Percentiles rank a stretch among this genome's conserved stretches.
These are phyloP conservation scores for Rhamphomyia laevipes DNA, from an alignment of 2,888 invertebrate species.

Conservation along the genomic window DNA sequence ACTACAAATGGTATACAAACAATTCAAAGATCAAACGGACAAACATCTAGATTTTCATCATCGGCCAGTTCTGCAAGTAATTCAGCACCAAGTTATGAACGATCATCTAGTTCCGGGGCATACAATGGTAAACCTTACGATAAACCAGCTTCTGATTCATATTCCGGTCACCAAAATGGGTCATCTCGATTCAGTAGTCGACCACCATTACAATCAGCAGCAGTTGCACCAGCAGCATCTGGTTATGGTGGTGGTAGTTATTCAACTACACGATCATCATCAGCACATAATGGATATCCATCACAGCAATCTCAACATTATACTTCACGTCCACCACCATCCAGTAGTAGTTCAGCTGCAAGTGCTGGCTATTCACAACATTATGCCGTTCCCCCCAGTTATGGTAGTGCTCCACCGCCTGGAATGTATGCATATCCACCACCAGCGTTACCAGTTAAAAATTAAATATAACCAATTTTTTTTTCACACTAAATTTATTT, in stretches of 20 bases:
- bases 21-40: conserved; percentile 22
- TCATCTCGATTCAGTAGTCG: conserved; percentile 13
- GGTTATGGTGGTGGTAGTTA: conserved; percentile 5
- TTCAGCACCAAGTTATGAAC: no score
- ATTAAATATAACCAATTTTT: conserved; percentile 19
- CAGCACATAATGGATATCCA: background rate
- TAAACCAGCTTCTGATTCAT: no score
- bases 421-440: conserved; percentile 34
- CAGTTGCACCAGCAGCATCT: conserved; percentile 15
- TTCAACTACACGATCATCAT: conserved; percentile 1
- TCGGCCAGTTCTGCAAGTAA: no score
- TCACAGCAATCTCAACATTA: background rate
- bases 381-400: conserved; percentile 30
- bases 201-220: conserved; percentile 14
- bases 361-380: conserved; percentile 14
- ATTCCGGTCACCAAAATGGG: no score
- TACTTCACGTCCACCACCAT: conserved; percentile 14
- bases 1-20: background rate
- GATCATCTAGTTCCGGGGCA: background rate
- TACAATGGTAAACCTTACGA: background rate
- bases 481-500: no score
- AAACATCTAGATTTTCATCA: conserved; percentile 22
- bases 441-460: conserved; percentile 36
- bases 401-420: conserved; percentile 17
- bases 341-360: conserved; percentile 18